A percentile compares a stretch with the other conserved stretches of the same genome.
These are phyloP conservation scores for Callocephalon fimbriatum DNA, from an alignment of 2,113 vertebrate species.

Conservation along the genomic window DNA sequence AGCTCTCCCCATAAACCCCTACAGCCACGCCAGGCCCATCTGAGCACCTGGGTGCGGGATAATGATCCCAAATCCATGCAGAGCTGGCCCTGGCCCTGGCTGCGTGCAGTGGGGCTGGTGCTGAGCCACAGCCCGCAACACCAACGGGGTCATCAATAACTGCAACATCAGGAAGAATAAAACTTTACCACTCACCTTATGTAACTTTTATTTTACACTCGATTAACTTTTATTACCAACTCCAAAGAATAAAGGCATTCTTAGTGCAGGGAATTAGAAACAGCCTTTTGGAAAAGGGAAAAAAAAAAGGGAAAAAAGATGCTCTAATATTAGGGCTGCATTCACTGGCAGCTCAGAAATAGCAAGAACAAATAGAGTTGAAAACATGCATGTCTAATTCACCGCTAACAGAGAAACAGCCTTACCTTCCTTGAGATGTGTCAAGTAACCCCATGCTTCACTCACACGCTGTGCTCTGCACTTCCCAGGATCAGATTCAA, in stretches of 20 bases:
- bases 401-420: not conserved
- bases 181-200: constrained; percentile 44
- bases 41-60: accelerated
- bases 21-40: not conserved
- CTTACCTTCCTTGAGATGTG: not conserved
- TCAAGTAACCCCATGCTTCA: not conserved
- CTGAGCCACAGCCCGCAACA: not conserved
- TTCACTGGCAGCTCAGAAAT: not conserved
- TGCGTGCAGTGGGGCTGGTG: not conserved
- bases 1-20: not conserved
- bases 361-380: not conserved
- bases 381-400: not conserved
- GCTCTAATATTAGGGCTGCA: not conserved
- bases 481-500: not conserved
- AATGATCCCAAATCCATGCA: not conserved
- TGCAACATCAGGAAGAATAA: not conserved
- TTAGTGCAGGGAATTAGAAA: constrained; percentile 31
- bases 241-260: constrained; percentile 47
- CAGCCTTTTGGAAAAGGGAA: not conserved
- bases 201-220: constrained; percentile 61
- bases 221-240: constrained; percentile 64
- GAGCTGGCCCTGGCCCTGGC: not conserved
- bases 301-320: not conserved
- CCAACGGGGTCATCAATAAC: not conserved
- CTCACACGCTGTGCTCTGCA: not conserved